Evolutionary conservation across 2,888 invertebrate species (phyloP), one percentile per base, ranked within the genome.

Genomic region (Yponomeuta sedellus): DNA sequence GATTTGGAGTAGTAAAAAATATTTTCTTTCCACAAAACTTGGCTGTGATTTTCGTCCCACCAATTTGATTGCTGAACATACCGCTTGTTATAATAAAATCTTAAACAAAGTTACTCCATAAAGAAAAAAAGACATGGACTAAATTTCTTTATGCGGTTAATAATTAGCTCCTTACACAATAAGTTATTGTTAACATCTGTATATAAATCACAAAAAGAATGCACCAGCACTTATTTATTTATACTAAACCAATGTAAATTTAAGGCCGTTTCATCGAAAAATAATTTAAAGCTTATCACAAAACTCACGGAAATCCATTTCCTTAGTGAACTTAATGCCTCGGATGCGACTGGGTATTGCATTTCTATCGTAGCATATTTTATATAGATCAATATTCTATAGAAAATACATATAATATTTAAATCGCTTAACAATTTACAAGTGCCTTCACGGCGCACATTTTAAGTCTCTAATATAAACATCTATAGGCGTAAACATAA

Each of bases 241-340:
- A 75, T 70, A 72, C 73, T 75, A 75, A 78, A 77, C 76, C 78
- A 76, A 79, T 80, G 77, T 81, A 82, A 80, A 85, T 73, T 76
- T 76, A 68, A 75, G 78, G 80, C 77, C 70, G 73, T 72, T 73
- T 79, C 76, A 74, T 82, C 76, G 75, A 86, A 85, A 83, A 90
- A 89, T 87, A 88, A 88, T 88, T 90, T 91, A 90, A 89, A 88
- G 88, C 88, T 88, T 85, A 88, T 87, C 81, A 83, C 81, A 82
- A 76, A 76, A 76, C 77, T 79, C 83, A 78, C 79, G 73, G 70
- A 81, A 79, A 78, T 78, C 76, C 71, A 71, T 70, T 70, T 72
- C 72, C 72, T 68, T 72, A 70, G 71, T 73, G 70, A 73, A 71
- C 71, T 72, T 70, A 71, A 70, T 68, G 69, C 70, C 71, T 39